phyloP scores from a whole-genome alignment of 2,113 vertebrate species.

The Sciurus niger region DNA sequence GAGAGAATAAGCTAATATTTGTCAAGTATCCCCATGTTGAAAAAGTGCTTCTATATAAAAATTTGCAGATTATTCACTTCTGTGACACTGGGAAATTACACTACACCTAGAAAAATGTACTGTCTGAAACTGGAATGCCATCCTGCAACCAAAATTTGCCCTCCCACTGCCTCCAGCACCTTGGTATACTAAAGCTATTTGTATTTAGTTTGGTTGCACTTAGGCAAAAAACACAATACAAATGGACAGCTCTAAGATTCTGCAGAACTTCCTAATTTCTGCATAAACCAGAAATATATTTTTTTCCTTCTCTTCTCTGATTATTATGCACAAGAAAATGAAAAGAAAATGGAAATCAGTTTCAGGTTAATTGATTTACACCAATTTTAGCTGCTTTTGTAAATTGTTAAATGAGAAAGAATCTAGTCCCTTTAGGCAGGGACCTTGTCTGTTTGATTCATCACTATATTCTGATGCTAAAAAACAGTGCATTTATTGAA shows the following conservation, averaged over 20 bases:
- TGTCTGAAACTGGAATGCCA: background rate
- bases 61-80: constrained; percentile 4
- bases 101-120: background rate
- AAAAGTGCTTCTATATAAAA: background rate
- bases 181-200: background rate
- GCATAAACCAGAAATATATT: background rate
- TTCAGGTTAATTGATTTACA: background rate
- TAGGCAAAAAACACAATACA: background rate
- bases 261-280: background rate
- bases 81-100: background rate
- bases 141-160: background rate
- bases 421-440: background rate
- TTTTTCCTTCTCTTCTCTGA: background rate
- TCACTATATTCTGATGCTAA: background rate
- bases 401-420: background rate
- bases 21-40: background rate
- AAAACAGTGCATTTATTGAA: background rate
- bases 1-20: background rate
- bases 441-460: background rate
- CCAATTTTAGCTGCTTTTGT: constrained; percentile 10
- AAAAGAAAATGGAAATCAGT: constrained; percentile 34
- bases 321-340: constrained; percentile 16
- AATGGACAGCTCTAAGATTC: background rate
- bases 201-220: background rate
- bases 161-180: background rate